Conservation (phyloP, 2,888 invertebrate species). For the Agrilus biguttatus region DNA sequence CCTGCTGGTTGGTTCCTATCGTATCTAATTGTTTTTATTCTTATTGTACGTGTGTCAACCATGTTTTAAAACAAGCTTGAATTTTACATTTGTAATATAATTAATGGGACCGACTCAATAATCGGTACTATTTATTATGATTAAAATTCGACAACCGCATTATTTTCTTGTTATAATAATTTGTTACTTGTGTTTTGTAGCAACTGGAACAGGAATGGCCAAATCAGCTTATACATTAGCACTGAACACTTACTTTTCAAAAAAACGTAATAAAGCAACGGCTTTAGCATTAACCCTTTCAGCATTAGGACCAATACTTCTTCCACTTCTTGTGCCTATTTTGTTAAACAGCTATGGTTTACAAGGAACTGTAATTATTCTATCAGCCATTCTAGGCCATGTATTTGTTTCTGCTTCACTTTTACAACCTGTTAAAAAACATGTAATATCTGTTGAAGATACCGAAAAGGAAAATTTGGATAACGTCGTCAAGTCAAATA, state of each 20-base stretch:
- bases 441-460: slow-evolving; percentile 25
- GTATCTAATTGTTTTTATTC: too few relatives aligned
- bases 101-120: too few relatives aligned
- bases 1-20: too few relatives aligned
- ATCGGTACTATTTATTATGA: too few relatives aligned
- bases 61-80: too few relatives aligned
- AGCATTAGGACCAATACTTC: slow-evolving; percentile 51
- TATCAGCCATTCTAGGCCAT: slow-evolving; percentile 47
- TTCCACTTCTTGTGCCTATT: slow-evolving; percentile 44
- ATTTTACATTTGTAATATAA: too few relatives aligned
- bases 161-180: too few relatives aligned
- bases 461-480: too few relatives aligned
- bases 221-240: slow-evolving; percentile 4
- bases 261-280: slow-evolving; percentile 4
- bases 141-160: too few relatives aligned
- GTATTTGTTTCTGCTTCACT: slow-evolving; percentile 42
- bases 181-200: not conserved
- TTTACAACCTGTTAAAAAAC: slow-evolving; percentile 54
- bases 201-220: slow-evolving; percentile 6
- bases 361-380: slow-evolving; percentile 45
- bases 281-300: slow-evolving; percentile 38
- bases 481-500: too few relatives aligned
- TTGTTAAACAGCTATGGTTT: slow-evolving; percentile 41
- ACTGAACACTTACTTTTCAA: slow-evolving; percentile 4
- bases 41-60: too few relatives aligned